A percentile compares a stretch with the other conserved stretches of the same genome.
Conservation (phyloP, 53 echinoderm and acorn worm species). For the Echinarachnius parma region DNA sequence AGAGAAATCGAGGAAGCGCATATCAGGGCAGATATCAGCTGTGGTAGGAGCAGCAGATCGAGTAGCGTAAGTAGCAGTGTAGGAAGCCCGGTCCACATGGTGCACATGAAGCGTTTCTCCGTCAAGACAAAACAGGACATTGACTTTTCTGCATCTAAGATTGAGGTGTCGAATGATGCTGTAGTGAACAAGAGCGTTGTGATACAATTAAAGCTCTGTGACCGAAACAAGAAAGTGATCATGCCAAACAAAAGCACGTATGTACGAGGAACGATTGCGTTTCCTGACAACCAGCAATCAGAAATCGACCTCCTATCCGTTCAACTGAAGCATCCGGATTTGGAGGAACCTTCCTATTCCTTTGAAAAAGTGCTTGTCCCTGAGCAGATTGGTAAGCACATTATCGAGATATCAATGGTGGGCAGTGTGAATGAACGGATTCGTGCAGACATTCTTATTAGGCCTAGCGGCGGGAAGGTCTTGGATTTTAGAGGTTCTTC, state of each 20-base stretch:
- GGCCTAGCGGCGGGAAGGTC: constrained; percentile 42
- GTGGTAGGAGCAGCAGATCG: constrained; percentile 1
- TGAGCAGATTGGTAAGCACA: constrained; percentile 50
- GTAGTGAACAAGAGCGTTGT: constrained; percentile 33
- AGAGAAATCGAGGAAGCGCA: constrained; percentile 27
- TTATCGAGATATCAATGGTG: constrained; percentile 14
- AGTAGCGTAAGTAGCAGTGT: constrained; percentile 11
- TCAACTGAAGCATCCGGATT: too few species aligned
- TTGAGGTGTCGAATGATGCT: constrained; percentile 1
- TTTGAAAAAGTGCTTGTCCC: constrained; percentile 48
- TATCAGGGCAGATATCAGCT: constrained; percentile 15
- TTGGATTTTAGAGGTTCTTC: constrained; percentile 42
- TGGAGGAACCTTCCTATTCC: background rate
- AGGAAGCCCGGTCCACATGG: background rate
- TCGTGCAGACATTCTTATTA: constrained; percentile 19
- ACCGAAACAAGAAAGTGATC: constrained; percentile 2
- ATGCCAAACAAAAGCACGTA: constrained; percentile 6
- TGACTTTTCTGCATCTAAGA: background rate
- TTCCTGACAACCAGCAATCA: constrained; percentile 3
- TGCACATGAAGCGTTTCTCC: constrained; percentile 5
- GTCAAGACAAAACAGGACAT: background rate
- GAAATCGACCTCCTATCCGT: constrained; percentile 26
- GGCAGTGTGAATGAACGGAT: constrained; percentile 28
- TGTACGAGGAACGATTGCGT: constrained; percentile 12
- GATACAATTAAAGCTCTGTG: background rate